Evolutionary conservation across 2,113 vertebrate genomes (phyloP).

Genomic region (Lepisosteus oculatus): DNA sequence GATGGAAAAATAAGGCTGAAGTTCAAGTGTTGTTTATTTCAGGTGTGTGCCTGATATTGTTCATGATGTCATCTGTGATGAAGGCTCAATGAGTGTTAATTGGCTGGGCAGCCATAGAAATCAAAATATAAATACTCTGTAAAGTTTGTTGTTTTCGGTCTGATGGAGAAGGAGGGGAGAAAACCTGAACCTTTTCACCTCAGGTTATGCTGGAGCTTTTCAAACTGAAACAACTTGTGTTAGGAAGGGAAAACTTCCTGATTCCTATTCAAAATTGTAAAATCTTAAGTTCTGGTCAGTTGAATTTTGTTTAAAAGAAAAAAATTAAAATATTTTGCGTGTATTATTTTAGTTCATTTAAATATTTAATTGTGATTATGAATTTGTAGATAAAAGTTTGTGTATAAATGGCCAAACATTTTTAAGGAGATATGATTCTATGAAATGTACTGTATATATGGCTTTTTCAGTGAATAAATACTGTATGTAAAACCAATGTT

Average conservation of each 20-base stretch:
- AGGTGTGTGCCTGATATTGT: not conserved
- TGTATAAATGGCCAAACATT: slow-evolving; percentile 57
- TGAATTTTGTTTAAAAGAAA: no score
- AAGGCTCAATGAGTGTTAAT: no score
- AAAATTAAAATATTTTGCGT: not conserved
- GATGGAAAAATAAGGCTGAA: no score
- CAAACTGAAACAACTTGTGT: not conserved
- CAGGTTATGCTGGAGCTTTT: slow-evolving; percentile 22
- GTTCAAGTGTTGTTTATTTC: no score
- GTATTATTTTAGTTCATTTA: slow-evolving; percentile 33
- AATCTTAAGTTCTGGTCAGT: no score
- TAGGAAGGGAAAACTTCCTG: no score
- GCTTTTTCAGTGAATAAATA: slow-evolving; percentile 59
- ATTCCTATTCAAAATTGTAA: no score
- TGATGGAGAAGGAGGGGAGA: slow-evolving; percentile 22
- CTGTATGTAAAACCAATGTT: not conserved
- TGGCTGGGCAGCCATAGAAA: no score
- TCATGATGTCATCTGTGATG: not conserved
- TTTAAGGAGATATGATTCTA: slow-evolving; percentile 47
- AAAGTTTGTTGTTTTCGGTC: slow-evolving; percentile 15
- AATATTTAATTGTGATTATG: slow-evolving; percentile 61
- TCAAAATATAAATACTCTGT: not conserved
- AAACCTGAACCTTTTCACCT: slow-evolving; percentile 13
- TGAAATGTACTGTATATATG: slow-evolving; percentile 51
- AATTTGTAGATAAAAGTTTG: slow-evolving; percentile 63